Base-by-base conservation (phyloP, 2,113 vertebrate species). In the Rhinolophus ferrumequinum region DNA sequence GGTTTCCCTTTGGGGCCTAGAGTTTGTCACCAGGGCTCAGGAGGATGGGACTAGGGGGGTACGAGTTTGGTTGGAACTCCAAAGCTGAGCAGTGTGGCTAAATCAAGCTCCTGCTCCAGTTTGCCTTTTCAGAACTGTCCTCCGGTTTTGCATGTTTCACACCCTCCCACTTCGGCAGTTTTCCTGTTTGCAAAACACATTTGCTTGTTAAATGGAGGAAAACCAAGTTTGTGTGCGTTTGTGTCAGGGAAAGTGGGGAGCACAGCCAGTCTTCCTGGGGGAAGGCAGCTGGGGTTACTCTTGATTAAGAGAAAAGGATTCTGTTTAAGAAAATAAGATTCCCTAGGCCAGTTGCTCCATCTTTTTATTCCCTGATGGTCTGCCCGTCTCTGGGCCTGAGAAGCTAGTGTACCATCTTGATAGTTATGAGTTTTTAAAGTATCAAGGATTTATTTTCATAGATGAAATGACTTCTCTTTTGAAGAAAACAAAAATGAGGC, bases 201-300 rank as follows among this genome's bases (percentile, higher is more conserved):
- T 97, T 98, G 86, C 97, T 97, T 97, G 93, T 97, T 97, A 97
- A 92, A 89, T 26, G 95, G 88, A 96, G 94, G 94, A 96, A 94
- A 95, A 94, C 90, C 95, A 90, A 92, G 77, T 96, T 92, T 73
- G 47, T 85, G 72, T 96, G 94, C 94, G 67, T 95, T 95, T 91
- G 47, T 97, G 93, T 98, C 72, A 90, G 89, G 73, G 9, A 52
- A 88, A 72, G 90, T 60, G 86, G 88, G 92, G 54, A 97, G 84
- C 94, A 93, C 56, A 97, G 73, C 79, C 92, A 86, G 90, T 90
- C 83, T 85, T 96, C 66, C 62, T 85, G 38, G 33, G 33, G 77
- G 54, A 92, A 92, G 75, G 91, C 94, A 93, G 82, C 91, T 94
- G 93, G 67, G 91, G 70, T 97, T 89, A 86, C 41, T 83, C 94